Evolutionary conservation across 2,888 invertebrate genomes (phyloP).

Genomic region (Ernsta delagoae): DNA sequence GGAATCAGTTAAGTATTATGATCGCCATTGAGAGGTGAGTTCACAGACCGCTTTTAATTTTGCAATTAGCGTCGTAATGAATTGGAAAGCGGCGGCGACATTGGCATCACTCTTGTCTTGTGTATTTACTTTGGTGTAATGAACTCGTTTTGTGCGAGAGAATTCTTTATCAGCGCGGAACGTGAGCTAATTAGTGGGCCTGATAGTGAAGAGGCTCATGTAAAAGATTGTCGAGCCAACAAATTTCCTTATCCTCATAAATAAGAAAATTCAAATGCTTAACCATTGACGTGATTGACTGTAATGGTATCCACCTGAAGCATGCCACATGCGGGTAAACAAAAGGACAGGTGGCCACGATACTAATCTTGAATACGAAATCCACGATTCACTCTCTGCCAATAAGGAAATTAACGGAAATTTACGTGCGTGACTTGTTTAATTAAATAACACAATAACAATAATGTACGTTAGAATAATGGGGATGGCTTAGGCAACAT

Average conservation of each 20-base stretch:
- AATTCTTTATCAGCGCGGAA: conserved; percentile 36
- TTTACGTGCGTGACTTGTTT: conserved; percentile 41
- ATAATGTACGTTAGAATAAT: conserved; percentile 30
- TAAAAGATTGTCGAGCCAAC: too few relatives aligned
- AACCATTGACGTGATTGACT: conserved; percentile 14
- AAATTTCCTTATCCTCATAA: neutral
- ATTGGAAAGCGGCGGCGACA: conserved; percentile 36
- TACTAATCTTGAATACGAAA: conserved; percentile 41
- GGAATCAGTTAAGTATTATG: conserved; percentile 40
- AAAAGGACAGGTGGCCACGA: conserved; percentile 41
- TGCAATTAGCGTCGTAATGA: conserved; percentile 29
- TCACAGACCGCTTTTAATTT: conserved; percentile 30
- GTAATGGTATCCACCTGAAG: conserved; percentile 7
- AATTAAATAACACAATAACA: conserved; percentile 33
- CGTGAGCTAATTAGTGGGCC: conserved; percentile 31
- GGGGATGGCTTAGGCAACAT: conserved; percentile 30
- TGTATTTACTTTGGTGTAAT: conserved; percentile 26
- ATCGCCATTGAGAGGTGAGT: conserved; percentile 33
- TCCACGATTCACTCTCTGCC: conserved; percentile 34
- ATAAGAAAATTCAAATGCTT: conserved; percentile 14
- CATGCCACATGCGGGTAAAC: conserved; percentile 26
- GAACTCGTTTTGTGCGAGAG: conserved; percentile 31
- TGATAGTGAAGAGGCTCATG: conserved; percentile 10
- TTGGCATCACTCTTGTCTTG: conserved; percentile 31
- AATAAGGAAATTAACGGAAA: conserved; percentile 48